These are phyloP conservation scores for Poeciliopsis occidentalis DNA, from an alignment of 2,113 vertebrate species.

Conservation along the genomic window DNA sequence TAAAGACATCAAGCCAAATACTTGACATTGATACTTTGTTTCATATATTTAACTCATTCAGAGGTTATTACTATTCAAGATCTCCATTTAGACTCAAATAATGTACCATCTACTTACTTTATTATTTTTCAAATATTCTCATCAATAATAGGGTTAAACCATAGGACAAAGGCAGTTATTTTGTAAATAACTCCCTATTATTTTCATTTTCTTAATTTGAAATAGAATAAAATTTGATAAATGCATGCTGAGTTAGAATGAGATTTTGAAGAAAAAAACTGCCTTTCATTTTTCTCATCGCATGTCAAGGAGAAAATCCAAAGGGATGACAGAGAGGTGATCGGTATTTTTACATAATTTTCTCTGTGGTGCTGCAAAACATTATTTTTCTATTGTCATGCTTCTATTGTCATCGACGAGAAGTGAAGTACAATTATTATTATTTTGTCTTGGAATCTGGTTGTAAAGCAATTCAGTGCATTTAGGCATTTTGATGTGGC, in stretches of 20 bases:
- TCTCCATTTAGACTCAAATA: background rate
- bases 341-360: conserved; percentile 7
- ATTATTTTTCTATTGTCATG: conserved; percentile 6
- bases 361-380: background rate
- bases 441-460: too few relatives aligned
- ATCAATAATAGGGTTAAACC: background rate
- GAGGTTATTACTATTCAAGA: conserved; percentile 1
- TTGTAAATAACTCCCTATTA: conserved; percentile 39
- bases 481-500: too few relatives aligned
- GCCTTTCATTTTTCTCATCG: conserved; percentile 9
- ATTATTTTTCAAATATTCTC: background rate
- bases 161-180: background rate
- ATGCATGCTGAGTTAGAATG: conserved; percentile 23
- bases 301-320: conserved; percentile 28
- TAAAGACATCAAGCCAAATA: conserved; percentile 30
- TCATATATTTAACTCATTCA: conserved; percentile 8
- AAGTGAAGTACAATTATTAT: background rate
- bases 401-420: too few relatives aligned
- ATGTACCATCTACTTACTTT: background rate
- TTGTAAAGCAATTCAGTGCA: too few relatives aligned
- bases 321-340: conserved; percentile 1
- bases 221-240: conserved; percentile 41
- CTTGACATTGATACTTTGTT: conserved; percentile 47
- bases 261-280: conserved; percentile 34
- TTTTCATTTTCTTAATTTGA: conserved; percentile 40